Percentiles rank a stretch among this genome's conserved stretches.
phyloP scores from a whole-genome alignment of 2,797 vertebrate species.

The Ispidina picta region DNA sequence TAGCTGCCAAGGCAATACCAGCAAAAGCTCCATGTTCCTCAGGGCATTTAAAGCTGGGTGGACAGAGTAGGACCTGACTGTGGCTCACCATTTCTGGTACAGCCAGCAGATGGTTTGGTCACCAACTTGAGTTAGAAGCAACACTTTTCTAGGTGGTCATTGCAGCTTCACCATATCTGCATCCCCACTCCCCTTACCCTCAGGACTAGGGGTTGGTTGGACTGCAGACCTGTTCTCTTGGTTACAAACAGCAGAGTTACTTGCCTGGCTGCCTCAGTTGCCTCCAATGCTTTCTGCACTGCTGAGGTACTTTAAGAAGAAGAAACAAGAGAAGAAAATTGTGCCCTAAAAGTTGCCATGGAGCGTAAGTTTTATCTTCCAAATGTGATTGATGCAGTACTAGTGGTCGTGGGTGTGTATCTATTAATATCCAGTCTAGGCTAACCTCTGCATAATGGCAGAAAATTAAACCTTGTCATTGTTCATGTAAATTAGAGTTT shows the following conservation, averaged over 20 bases:
- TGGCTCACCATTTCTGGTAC: background rate
- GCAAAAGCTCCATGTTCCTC: background rate
- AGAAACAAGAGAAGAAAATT: background rate
- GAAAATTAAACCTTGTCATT: slow-evolving; percentile 32
- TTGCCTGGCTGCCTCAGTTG: background rate
- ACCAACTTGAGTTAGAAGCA: background rate
- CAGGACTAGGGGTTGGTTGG: background rate
- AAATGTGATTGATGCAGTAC: slow-evolving; percentile 46
- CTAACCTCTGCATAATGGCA: slow-evolving; percentile 60
- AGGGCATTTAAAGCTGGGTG: background rate
- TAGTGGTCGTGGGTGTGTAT: slow-evolving; percentile 41
- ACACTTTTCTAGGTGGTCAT: background rate
- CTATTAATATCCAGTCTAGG: slow-evolving; percentile 65
- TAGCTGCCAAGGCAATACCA: background rate
- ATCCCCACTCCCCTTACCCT: background rate
- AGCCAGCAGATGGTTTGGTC: background rate
- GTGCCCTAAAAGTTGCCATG: slow-evolving; percentile 31
- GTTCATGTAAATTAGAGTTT: background rate
- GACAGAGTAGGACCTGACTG: rapidly evolving
- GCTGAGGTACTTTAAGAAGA: background rate
- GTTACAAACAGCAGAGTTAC: background rate
- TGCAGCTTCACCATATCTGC: background rate
- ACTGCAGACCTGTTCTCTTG: background rate
- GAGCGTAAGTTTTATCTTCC: slow-evolving; percentile 9
- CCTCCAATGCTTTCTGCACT: background rate